phyloP scores from a whole-genome alignment of 1,140 invertebrate species.

The Orussus abietinus region DNA sequence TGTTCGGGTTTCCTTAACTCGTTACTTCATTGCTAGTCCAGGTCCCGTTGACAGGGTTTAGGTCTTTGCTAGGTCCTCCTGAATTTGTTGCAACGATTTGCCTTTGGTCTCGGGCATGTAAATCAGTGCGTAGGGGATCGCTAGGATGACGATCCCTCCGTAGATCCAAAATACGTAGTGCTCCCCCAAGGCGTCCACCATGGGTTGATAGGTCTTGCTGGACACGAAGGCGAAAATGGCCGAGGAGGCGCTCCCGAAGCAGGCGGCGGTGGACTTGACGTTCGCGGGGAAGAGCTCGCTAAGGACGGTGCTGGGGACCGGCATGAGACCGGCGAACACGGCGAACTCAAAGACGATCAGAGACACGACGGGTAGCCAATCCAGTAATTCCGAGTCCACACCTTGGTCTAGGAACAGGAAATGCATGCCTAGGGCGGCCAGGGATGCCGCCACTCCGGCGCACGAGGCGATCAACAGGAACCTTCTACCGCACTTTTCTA shows the following conservation, averaged over 20 bases:
- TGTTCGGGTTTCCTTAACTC: too few species aligned
- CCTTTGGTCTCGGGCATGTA: slow-evolving; percentile 80
- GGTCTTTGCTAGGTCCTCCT: not conserved
- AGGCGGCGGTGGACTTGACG: slow-evolving; percentile 63
- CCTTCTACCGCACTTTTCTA: slow-evolving; percentile 66
- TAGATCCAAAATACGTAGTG: slow-evolving; percentile 23
- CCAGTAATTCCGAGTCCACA: slow-evolving; percentile 23
- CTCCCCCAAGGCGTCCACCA: slow-evolving; percentile 56
- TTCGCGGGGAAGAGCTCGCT: slow-evolving; percentile 71
- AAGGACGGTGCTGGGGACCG: slow-evolving; percentile 66
- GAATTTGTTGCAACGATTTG: slow-evolving; percentile 58
- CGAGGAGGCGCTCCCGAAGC: slow-evolving; percentile 65
- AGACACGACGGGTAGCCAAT: slow-evolving; percentile 60
- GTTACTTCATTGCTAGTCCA: too few species aligned
- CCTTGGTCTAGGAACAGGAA: too few species aligned
- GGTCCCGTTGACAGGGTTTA: too few species aligned
- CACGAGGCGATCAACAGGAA: slow-evolving; percentile 61
- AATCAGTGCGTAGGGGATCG: slow-evolving; percentile 62
- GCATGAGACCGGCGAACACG: slow-evolving; percentile 65
- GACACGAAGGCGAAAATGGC: slow-evolving; percentile 68
- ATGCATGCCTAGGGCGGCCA: slow-evolving; percentile 30
- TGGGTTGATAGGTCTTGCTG: slow-evolving; percentile 66
- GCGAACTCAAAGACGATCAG: slow-evolving; percentile 63
- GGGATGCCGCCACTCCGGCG: slow-evolving; percentile 48
- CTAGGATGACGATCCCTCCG: slow-evolving; percentile 45